phyloP scores from a whole-genome alignment of 2,113 vertebrate species.

The Callipepla californica region DNA sequence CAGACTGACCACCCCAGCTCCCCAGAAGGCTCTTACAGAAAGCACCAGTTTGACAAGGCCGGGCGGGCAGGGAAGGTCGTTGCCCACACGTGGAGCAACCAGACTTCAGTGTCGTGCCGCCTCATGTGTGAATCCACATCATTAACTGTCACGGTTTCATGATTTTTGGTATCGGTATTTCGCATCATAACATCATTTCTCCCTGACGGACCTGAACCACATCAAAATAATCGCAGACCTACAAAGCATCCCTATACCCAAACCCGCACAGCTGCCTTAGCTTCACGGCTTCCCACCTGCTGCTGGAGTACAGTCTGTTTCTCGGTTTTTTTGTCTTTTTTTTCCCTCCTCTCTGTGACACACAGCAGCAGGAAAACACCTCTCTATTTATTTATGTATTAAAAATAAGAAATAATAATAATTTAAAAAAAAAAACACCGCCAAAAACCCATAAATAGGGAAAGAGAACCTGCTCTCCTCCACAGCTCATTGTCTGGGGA shows the following conservation, averaged over 20 bases:
- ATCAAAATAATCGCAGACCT: not conserved
- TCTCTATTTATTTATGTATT: too few relatives aligned
- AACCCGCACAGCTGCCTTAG: not conserved
- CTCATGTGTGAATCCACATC: fast-evolving
- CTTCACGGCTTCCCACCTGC: not conserved
- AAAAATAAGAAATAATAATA: not conserved
- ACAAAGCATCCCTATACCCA: not conserved
- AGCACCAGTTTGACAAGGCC: not conserved
- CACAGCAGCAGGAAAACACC: not conserved
- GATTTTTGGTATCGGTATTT: too few relatives aligned
- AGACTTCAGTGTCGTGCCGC: not conserved
- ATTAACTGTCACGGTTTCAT: too few relatives aligned
- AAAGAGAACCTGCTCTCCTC: not conserved
- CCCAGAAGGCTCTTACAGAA: not conserved
- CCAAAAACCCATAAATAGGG: not conserved
- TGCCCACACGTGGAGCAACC: not conserved
- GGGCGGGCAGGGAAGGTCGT: not conserved
- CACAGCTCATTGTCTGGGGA: not conserved
- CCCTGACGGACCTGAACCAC: not conserved
- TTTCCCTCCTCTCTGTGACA: not conserved
- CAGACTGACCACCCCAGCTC: too few relatives aligned
- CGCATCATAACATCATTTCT: too few relatives aligned
- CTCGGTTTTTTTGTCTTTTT: not conserved
- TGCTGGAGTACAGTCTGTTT: fast-evolving
- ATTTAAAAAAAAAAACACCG: not conserved